phyloP scores from a whole-genome alignment of 1,140 invertebrate genomes.

The Meloidogyne hapla region DNA sequence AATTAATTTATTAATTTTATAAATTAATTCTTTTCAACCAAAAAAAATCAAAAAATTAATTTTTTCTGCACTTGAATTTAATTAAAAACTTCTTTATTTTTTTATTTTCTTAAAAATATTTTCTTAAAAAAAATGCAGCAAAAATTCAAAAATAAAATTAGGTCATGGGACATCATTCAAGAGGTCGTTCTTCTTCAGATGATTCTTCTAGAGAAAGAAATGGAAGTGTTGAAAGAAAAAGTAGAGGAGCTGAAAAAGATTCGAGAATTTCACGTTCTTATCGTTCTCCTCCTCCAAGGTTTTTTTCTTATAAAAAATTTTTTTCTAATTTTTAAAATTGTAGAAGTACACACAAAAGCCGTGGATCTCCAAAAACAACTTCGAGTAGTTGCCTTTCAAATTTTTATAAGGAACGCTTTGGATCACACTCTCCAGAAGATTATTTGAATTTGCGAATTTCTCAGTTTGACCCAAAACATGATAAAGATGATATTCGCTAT shows the following conservation, averaged over 20 bases:
- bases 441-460: conserved; percentile 52
- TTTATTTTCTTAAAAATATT: neutral
- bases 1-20: neutral
- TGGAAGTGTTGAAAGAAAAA: neutral
- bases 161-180: neutral
- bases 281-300: conserved; percentile 27
- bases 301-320: neutral
- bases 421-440: conserved; percentile 52
- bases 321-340: neutral
- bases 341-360: conserved; percentile 29
- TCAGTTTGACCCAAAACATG: conserved; percentile 39
- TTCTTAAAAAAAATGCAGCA: neutral
- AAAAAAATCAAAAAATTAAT: neutral
- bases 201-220: neutral
- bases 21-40: neutral
- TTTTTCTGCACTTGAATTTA: neutral
- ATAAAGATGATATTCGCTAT: conserved; percentile 47
- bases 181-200: neutral
- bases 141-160: neutral
- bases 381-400: conserved; percentile 38
- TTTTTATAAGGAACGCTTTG: conserved; percentile 54
- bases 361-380: neutral
- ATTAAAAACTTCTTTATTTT: neutral
- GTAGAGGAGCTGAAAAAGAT: conserved; percentile 9
- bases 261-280: conserved; percentile 26